phyloP scores from a whole-genome alignment of 64 coral and sea anemone species.

The Montipora cactus region DNA sequence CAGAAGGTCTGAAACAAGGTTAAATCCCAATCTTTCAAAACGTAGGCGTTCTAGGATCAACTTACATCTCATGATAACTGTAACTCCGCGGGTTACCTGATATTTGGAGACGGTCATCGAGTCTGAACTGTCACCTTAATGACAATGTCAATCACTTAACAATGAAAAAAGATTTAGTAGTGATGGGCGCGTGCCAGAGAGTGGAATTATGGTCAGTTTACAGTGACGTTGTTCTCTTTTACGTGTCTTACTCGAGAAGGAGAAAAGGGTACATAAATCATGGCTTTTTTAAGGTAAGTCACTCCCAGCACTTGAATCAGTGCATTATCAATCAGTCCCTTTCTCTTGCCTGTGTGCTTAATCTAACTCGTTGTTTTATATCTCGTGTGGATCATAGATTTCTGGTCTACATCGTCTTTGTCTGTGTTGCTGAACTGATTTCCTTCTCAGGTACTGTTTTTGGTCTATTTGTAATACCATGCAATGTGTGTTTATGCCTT shows the following conservation, averaged over 20 bases:
- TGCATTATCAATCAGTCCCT: not conserved
- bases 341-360: not conserved
- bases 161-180: conserved; percentile 36
- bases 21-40: too few species aligned
- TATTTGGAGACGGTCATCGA: not conserved
- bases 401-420: not conserved
- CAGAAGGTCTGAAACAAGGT: too few species aligned
- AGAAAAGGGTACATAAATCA: not conserved
- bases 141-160: conserved; percentile 50
- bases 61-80: conserved; percentile 17
- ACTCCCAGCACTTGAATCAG: not conserved
- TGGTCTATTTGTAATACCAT: not conserved
- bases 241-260: not conserved
- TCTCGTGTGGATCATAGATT: conserved; percentile 24
- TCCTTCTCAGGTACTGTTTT: conserved; percentile 26
- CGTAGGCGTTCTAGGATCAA: not conserved
- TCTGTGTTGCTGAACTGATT: not conserved
- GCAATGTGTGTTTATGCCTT: not conserved
- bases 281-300: conserved; percentile 14
- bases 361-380: not conserved
- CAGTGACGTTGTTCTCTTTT: not conserved
- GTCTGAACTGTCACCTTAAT: not conserved
- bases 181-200: conserved; percentile 56
- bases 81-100: not conserved
- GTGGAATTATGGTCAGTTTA: conserved; percentile 9